phyloP scores from a whole-genome alignment of 1,140 invertebrate species.

The Heliconius melpomene region DNA sequence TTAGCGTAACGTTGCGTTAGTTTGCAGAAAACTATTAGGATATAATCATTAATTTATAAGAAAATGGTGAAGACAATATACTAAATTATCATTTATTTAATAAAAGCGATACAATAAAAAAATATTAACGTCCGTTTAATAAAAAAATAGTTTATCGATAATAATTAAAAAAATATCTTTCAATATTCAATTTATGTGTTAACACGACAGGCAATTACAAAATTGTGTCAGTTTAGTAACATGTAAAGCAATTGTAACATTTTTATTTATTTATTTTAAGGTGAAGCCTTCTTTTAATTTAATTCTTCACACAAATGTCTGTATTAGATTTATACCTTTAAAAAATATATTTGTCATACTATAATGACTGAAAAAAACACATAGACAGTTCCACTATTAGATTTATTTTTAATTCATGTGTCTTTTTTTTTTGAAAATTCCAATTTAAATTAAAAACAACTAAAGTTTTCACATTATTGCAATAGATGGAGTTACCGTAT shows the following conservation, averaged over 20 bases:
- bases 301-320: too few relatives aligned
- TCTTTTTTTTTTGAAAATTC: neutral
- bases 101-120: neutral
- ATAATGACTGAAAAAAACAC: neutral
- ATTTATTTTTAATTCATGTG: neutral
- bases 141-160: neutral
- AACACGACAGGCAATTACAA: neutral
- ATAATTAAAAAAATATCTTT: neutral
- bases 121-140: too few relatives aligned
- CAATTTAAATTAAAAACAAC: neutral
- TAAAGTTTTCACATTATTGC: neutral
- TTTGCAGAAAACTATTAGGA: too few relatives aligned
- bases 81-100: neutral
- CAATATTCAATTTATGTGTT: conserved; percentile 17
- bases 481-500: conserved; percentile 1
- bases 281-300: too few relatives aligned
- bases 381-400: neutral
- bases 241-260: neutral
- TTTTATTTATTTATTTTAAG: neutral
- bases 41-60: too few relatives aligned
- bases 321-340: too few relatives aligned
- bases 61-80: too few relatives aligned
- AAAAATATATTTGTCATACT: neutral
- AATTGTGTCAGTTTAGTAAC: conserved; percentile 15
- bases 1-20: too few relatives aligned